Conservation (phyloP, 2,113 vertebrate genomes). For the Gymnogyps californianus region DNA sequence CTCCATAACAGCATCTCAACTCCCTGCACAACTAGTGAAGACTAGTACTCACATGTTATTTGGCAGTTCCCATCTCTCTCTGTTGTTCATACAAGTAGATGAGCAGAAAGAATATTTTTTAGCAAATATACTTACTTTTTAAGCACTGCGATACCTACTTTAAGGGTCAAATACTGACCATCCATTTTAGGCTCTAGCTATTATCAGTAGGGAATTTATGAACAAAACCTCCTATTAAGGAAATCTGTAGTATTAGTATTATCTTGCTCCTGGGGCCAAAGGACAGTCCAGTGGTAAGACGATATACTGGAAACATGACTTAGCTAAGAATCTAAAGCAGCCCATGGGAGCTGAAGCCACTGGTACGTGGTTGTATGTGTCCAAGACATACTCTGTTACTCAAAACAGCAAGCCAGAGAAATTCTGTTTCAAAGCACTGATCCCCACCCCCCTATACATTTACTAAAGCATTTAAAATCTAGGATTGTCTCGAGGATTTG, state of each 20-base stretch:
- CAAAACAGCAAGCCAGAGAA: not conserved
- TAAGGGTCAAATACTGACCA: not conserved
- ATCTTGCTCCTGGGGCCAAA: not conserved
- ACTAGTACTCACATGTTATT: not conserved
- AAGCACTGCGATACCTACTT: not conserved
- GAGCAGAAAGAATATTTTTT: not conserved
- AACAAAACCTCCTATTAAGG: not conserved
- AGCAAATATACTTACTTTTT: not conserved
- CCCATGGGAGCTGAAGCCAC: not conserved
- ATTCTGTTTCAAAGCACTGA: not conserved
- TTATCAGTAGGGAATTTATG: not conserved
- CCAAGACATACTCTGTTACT: not conserved
- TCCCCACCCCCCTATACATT: not conserved
- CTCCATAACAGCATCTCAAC: not conserved
- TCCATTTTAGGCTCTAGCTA: not conserved
- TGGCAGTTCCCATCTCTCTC: not conserved
- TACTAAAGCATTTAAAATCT: not conserved
- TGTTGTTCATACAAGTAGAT: not conserved
- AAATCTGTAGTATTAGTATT: not conserved
- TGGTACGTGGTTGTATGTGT: not conserved
- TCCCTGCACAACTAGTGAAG: not conserved
- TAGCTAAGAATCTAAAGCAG: not conserved
- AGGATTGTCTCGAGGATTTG: not conserved
- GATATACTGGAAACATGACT: not conserved
- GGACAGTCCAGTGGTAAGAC: not conserved